A percentile compares a stretch with the other conserved stretches of the same genome.
phyloP scores from a whole-genome alignment of 2,888 invertebrate genomes.

The Acrobasis consociella region DNA sequence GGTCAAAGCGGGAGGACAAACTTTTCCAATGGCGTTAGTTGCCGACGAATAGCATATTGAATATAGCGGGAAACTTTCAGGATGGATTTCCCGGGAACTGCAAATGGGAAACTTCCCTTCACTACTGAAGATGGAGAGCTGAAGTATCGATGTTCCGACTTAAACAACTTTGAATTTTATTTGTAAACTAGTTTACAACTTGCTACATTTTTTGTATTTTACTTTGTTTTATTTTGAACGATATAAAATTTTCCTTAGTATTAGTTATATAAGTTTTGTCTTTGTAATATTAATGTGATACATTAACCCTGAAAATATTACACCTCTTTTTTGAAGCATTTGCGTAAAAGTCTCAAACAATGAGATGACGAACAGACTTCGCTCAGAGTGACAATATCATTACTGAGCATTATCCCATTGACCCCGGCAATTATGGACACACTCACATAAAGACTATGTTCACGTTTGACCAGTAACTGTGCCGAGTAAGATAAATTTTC shows the following conservation, averaged over 20 bases:
- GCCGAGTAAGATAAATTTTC: background rate
- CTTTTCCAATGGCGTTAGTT: conserved; percentile 50
- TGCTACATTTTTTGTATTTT: background rate
- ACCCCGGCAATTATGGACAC: conserved; percentile 15
- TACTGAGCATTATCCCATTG: conserved; percentile 16
- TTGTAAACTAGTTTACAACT: background rate
- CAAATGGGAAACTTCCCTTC: conserved; percentile 5
- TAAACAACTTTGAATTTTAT: conserved; percentile 15
- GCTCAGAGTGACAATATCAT: conserved; percentile 8
- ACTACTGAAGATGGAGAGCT: background rate
- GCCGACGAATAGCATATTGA: conserved; percentile 39
- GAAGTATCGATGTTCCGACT: conserved; percentile 9
- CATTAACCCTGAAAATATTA: too few relatives aligned
- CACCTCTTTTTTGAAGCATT: too few relatives aligned
- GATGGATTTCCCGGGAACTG: conserved; percentile 7
- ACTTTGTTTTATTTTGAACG: background rate
- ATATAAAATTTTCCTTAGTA: too few relatives aligned
- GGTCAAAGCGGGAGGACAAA: conserved; percentile 25
- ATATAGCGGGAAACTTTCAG: conserved; percentile 24
- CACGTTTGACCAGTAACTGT: background rate
- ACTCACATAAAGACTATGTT: background rate
- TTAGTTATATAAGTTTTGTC: too few relatives aligned
- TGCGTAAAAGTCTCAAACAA: background rate
- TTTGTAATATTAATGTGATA: too few relatives aligned
- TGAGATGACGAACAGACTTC: conserved; percentile 6